Evolutionary conservation across 1,140 invertebrate species (phyloP).

Genomic region (Meloidogyne exigua): DNA sequence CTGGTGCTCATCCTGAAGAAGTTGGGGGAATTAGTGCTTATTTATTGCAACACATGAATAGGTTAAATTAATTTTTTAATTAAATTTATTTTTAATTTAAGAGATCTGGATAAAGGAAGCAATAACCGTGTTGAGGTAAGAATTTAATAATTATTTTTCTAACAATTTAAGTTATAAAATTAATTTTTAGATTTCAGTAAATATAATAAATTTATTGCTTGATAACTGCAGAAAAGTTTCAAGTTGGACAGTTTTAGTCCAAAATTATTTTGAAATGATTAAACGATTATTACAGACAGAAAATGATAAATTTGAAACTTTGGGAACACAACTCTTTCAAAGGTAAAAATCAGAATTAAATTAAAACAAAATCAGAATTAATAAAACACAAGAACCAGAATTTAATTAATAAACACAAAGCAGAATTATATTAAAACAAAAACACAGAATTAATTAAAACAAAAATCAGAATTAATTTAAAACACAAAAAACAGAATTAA

Average conservation of each 20-base stretch:
- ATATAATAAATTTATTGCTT: constrained; percentile 21
- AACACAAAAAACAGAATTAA: too few species aligned
- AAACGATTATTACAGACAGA: constrained; percentile 6
- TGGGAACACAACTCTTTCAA: neutral
- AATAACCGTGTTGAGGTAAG: constrained; percentile 12
- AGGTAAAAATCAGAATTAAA: neutral
- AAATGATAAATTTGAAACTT: neutral
- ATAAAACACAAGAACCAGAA: too few species aligned
- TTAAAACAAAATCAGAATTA: too few species aligned
- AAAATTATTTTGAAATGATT: constrained; percentile 25
- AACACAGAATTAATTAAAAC: too few species aligned
- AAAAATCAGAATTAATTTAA: too few species aligned
- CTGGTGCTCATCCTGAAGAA: constrained; percentile 24
- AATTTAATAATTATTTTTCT: neutral
- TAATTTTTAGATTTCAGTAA: constrained; percentile 12
- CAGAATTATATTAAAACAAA: too few species aligned
- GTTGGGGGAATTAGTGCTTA: constrained; percentile 16
- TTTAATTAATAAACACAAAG: too few species aligned
- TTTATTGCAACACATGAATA: constrained; percentile 26
- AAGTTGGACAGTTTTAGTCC: constrained; percentile 17
- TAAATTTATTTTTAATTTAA: neutral
- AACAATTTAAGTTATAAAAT: neutral
- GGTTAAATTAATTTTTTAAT: constrained; percentile 3
- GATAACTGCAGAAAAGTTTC: constrained; percentile 17
- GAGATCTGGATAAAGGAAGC: constrained; percentile 19